A percentile compares a stretch with the other conserved stretches of the same genome.
phyloP scores from a whole-genome alignment of 2,888 invertebrate species.

The Ferrisia virgata region DNA sequence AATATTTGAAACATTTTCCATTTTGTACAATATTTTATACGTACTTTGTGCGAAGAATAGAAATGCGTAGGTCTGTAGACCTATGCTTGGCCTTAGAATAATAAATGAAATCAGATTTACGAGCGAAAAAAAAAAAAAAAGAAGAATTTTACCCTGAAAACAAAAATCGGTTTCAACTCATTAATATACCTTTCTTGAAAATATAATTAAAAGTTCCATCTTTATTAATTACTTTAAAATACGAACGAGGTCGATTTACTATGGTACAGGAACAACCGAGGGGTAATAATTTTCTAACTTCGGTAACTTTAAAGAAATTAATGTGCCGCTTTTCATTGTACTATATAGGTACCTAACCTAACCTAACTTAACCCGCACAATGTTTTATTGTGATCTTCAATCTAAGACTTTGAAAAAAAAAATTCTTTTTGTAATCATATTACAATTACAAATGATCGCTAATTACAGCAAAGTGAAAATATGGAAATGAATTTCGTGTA shows the following conservation, averaged over 20 bases:
- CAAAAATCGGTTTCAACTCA: not conserved
- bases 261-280: not conserved
- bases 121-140: not conserved
- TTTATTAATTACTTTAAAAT: slow-evolving; percentile 12
- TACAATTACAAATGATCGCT: not conserved
- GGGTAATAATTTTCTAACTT: not conserved
- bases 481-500: not conserved
- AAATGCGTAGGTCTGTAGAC: too few species aligned
- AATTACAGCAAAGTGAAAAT: not conserved
- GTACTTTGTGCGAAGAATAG: not conserved
- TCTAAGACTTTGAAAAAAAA: not conserved
- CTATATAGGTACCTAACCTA: not conserved
- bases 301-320: not conserved
- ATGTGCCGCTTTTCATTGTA: not conserved
- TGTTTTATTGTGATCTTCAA: not conserved
- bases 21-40: not conserved
- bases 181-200: not conserved
- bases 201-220: not conserved
- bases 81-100: not conserved
- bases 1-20: not conserved
- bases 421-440: not conserved
- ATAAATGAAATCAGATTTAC: not conserved
- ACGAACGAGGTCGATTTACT: not conserved
- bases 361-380: too few species aligned
- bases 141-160: not conserved